Evolutionary conservation across 2,113 vertebrate species (phyloP).

Genomic region (Nettapus auritus): DNA sequence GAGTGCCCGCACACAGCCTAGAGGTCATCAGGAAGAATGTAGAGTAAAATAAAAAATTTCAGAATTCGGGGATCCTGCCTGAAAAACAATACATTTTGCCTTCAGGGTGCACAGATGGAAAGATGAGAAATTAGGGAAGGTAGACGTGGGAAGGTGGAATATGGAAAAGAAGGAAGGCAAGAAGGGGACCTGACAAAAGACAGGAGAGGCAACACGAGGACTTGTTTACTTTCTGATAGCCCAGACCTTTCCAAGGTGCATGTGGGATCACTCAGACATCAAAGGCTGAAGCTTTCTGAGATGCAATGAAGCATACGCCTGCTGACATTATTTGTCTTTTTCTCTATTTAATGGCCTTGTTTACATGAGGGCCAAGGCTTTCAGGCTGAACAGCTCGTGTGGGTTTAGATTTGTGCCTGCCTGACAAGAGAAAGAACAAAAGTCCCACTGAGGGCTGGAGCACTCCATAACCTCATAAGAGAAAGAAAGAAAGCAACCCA

Average conservation of each 20-base stretch:
- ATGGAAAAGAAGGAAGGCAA: not conserved
- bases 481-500: not conserved
- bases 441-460: not conserved
- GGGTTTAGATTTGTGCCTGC: not conserved
- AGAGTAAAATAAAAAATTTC: conserved; percentile 64
- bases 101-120: not conserved
- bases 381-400: not conserved
- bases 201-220: not conserved
- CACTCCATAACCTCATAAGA: not conserved
- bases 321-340: conserved; percentile 9
- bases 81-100: conserved; percentile 35
- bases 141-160: not conserved
- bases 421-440: not conserved
- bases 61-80: conserved; percentile 43
- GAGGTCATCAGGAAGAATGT: conserved; percentile 63
- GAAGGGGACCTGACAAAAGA: not conserved
- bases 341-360: conserved; percentile 23
- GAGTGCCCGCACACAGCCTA: not conserved
- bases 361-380: conserved; percentile 23
- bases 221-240: not conserved
- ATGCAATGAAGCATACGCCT: not conserved
- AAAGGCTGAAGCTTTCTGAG: not conserved
- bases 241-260: not conserved
- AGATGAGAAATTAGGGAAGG: conserved; percentile 42
- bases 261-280: not conserved